Base-by-base conservation (phyloP, 2,888 invertebrate genomes). In the Drosophila aldrichi region DNA sequence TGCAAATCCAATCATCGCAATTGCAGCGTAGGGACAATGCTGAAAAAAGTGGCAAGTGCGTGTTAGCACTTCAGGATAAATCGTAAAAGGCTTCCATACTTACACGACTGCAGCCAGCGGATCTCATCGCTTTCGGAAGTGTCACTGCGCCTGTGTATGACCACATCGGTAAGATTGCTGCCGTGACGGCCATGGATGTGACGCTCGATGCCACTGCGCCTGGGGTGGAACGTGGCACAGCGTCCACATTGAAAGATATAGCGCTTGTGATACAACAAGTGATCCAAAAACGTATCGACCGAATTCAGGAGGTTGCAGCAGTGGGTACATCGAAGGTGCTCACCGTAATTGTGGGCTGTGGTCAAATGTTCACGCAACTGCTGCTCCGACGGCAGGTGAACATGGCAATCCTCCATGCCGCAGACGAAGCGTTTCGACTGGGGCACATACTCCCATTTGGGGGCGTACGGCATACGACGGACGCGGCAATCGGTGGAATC, bases 201-300 rank as follows among this genome's bases (percentile, higher is more conserved):
- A 32, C 95, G 94, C 70, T 96, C 96, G 4, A 97, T 94, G 9
- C 94, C 92, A 52, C 94, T 93, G 46, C 93, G 94, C 77, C 94
- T 94, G 88, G 95, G 94, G 91, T 96, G 95, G 77, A 95, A 94
- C 90, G 95, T 95, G 40, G 93, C 90, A 88, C 97, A 97, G 70
- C 94, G 93, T 0, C 95, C 94, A 92, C 97, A 97, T 79, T 95
- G 96, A 92, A 95, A 97, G 40, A 97, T 92, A 66, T 94, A 94
- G 8, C 94, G 93, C 74, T 96, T 96, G 92, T 97, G 97, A 93
- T 96, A 95, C 88, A 95, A 95, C 69, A 97, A 93, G 92, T 97
- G 97, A 55, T 94, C 94, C 14, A 96, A 92, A 64, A 97, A 94
- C 49, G 51, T 65, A 0, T 75, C 70, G 1, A 64, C 3, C 0